Evolutionary conservation across 2,888 invertebrate genomes (phyloP).

Genomic region (Drosophila putrida): DNA sequence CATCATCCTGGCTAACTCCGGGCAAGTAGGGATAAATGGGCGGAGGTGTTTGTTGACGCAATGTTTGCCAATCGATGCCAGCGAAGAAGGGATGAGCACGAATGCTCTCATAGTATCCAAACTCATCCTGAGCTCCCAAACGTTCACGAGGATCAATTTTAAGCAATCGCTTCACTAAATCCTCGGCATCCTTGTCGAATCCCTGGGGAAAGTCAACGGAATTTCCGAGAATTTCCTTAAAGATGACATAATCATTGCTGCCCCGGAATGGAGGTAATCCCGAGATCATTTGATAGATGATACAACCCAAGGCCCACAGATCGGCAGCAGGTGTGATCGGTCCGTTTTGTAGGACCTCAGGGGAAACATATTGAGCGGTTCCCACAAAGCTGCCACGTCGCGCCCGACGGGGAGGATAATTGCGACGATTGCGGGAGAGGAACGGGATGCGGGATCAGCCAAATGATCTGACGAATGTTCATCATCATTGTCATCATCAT

Average conservation of each 20-base stretch:
- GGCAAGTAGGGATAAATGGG: conserved; percentile 93
- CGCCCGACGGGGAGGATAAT: conserved; percentile 83
- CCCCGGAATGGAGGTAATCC: conserved; percentile 97
- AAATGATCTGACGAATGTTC: conserved; percentile 19
- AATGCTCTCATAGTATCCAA: conserved; percentile 91
- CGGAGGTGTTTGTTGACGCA: conserved; percentile 92
- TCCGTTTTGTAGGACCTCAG: conserved; percentile 95
- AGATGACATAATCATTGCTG: conserved; percentile 97
- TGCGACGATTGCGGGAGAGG: conserved; percentile 56
- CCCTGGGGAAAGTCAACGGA: conserved; percentile 97
- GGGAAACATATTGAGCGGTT: conserved; percentile 99
- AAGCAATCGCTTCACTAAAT: conserved; percentile 94
- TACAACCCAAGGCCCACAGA: conserved; percentile 98
- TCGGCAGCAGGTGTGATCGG: conserved; percentile 93
- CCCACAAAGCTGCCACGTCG: conserved; percentile 95
- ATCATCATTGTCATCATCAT: conserved; percentile 51
- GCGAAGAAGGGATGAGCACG: conserved; percentile 95
- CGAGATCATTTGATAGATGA: conserved; percentile 98
- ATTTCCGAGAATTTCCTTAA: conserved; percentile 96
- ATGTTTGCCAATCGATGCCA: conserved; percentile 92
- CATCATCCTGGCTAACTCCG: conserved; percentile 89
- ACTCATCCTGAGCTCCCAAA: conserved; percentile 91
- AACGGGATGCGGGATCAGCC: conserved; percentile 19
- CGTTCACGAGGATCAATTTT: conserved; percentile 92
- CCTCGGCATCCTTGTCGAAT: conserved; percentile 93